A percentile compares a stretch with the other conserved stretches of the same genome.
phyloP scores from a whole-genome alignment of 2,797 vertebrate species.

The Girardinus metallicus region DNA sequence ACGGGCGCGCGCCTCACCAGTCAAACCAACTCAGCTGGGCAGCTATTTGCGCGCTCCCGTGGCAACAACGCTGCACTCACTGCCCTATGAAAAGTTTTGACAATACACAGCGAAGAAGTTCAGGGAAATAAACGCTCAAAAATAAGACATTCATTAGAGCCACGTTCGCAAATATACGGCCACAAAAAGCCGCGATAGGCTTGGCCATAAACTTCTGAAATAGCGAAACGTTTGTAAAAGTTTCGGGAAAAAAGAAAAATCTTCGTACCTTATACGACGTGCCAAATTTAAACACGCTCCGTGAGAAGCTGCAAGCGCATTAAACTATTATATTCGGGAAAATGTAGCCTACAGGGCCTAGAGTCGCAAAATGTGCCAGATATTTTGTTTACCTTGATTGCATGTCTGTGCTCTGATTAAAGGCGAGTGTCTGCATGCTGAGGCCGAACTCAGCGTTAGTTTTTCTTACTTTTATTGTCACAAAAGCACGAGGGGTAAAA shows the following conservation, averaged over 20 bases:
- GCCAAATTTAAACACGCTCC: neutral
- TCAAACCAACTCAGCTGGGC: slow-evolving; percentile 58
- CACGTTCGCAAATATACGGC: neutral
- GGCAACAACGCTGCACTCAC: slow-evolving; percentile 23
- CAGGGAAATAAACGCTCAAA: neutral
- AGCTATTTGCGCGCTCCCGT: slow-evolving; percentile 77
- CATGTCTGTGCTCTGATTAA: slow-evolving; percentile 47
- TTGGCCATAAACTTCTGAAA: neutral
- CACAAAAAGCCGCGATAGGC: neutral
- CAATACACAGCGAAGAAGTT: slow-evolving; percentile 5
- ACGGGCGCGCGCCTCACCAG: slow-evolving; percentile 54
- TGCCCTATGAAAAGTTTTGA: slow-evolving; percentile 37
- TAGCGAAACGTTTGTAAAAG: neutral
- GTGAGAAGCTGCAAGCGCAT: neutral
- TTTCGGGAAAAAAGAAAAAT: slow-evolving; percentile 22
- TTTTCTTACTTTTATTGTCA: slow-evolving; percentile 9
- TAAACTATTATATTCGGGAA: neutral
- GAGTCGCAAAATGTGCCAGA: neutral
- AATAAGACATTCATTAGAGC: neutral
- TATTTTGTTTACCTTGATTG: slow-evolving; percentile 60
- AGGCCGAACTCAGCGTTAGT: slow-evolving; percentile 36
- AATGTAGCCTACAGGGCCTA: neutral
- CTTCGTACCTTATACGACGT: neutral
- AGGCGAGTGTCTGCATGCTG: slow-evolving; percentile 74
- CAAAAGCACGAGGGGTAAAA: neutral